A percentile compares a stretch with the other conserved stretches of the same genome.
These are phyloP conservation scores for Torymus texanus DNA, from an alignment of 2,888 invertebrate species.

Conservation along the genomic window DNA sequence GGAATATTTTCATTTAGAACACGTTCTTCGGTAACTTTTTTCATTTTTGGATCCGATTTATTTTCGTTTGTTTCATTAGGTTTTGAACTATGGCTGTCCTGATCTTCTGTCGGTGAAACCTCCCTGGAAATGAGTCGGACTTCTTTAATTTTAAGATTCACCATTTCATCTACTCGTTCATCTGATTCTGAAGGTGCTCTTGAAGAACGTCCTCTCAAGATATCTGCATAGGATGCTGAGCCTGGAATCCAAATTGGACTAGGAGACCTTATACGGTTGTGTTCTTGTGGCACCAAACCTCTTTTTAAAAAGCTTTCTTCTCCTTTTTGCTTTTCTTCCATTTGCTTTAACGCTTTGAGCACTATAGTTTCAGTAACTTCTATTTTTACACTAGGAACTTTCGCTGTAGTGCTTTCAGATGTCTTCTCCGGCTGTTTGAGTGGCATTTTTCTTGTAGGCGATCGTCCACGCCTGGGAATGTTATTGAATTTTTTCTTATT, in stretches of 20 bases:
- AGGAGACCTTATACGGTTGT: conserved; percentile 77
- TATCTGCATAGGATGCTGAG: conserved; percentile 87
- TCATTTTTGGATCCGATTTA: not conserved
- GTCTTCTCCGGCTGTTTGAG: not conserved
- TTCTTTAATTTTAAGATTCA: conserved; percentile 56
- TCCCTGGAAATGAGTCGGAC: conserved; percentile 1
- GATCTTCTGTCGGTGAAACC: conserved; percentile 15
- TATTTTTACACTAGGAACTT: conserved; percentile 58
- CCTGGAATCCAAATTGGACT: conserved; percentile 86
- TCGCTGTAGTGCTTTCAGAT: conserved; percentile 23
- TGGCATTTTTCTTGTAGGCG: conserved; percentile 74
- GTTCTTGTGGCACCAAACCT: conserved; percentile 64
- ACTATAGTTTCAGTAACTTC: conserved; percentile 54
- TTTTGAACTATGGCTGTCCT: not conserved
- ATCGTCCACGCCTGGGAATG: conserved; percentile 76
- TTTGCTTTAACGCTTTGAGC: not conserved
- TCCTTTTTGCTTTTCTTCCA: conserved; percentile 29
- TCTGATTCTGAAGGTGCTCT: conserved; percentile 62
- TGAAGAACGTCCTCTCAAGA: conserved; percentile 79
- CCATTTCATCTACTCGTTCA: conserved; percentile 60
- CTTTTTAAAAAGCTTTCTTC: conserved; percentile 16
- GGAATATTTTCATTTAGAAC: not conserved
- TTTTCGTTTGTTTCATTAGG: not conserved
- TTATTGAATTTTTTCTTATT: conserved; percentile 60
- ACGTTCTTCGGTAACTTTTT: not conserved